Conservation (phyloP, 2,888 invertebrate species). For the Crossocerus cetratus region DNA sequence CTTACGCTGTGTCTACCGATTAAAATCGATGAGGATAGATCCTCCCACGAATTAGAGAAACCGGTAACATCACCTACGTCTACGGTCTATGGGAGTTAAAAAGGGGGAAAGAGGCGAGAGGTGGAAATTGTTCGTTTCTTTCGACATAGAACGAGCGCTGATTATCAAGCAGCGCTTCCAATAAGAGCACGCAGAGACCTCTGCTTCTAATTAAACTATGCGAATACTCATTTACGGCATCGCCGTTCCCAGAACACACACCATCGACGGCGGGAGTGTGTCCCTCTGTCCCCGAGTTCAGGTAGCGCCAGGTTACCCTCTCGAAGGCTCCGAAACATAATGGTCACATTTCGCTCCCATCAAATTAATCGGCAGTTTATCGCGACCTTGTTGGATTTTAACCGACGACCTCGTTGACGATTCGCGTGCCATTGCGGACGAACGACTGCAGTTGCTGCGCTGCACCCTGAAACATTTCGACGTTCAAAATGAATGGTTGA, state of each 20-base stretch:
- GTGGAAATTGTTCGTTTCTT: not conserved
- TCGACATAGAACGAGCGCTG: slow-evolving; percentile 10
- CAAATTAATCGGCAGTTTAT: slow-evolving; percentile 8
- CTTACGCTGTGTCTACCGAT: slow-evolving; percentile 25
- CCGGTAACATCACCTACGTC: slow-evolving; percentile 18
- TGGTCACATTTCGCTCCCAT: not conserved
- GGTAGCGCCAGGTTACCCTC: not conserved
- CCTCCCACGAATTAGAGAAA: slow-evolving; percentile 22
- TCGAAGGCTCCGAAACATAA: not conserved
- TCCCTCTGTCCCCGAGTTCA: not conserved
- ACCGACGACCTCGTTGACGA: slow-evolving; percentile 58
- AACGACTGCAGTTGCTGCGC: slow-evolving; percentile 85
- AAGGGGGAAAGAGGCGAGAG: slow-evolving; percentile 10
- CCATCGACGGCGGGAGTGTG: not conserved
- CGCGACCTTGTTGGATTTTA: slow-evolving; percentile 1
- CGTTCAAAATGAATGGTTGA: not conserved
- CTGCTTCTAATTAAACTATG: not conserved
- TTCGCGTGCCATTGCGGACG: slow-evolving; percentile 76
- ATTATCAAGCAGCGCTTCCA: not conserved
- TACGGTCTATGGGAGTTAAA: slow-evolving; percentile 23
- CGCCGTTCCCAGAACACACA: not conserved
- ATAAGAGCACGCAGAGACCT: not conserved
- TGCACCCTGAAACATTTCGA: slow-evolving; percentile 80
- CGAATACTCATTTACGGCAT: slow-evolving; percentile 17
- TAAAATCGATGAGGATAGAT: slow-evolving; percentile 24